Evolutionary conservation across 64 coral and sea anemone genomes (phyloP), one percentile per base, ranked within the genome.

Genomic region (Dendrophyllia cribrosa): DNA sequence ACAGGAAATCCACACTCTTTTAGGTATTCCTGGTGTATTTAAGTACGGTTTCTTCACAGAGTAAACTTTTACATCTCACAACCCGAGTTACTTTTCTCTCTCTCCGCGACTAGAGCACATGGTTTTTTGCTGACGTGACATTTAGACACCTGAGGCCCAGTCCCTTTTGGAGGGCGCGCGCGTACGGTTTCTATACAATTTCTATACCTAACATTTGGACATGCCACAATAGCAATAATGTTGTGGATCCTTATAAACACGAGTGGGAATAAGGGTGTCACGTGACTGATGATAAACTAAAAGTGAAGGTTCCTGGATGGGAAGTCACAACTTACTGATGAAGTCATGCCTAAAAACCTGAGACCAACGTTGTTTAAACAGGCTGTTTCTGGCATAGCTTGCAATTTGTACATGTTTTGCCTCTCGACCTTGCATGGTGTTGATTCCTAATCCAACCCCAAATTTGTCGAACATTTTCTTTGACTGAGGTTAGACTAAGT

Each of bases 281-380:
- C 47, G 66, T 88, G 91, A 20, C 45, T 93, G 69, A 9, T 93
- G 82, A 44, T 93, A 93, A 7, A 24, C 20, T 22, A 93, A 77
- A 7, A 93, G 46, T 48, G 91, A 93, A 9, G 91, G 91, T 43
- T 77, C 62, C 25, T 79, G 72, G 46, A 76, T 4, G 25, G 91
- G 91, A 1, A 93, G 74, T 82, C 91, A 93, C 34, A 93, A 43
- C 51, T 87, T 93, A 44, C 91, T 93, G 2, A 93, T 93, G 48
- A 62, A 70, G 44, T 93, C 83, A 93, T 93, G 91, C 26, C 72
- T 64, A 24, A 92, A 87, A 51, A 92, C 82, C 34, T 92, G 91
- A 20, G 0, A 58, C 91, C 91, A 92, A 20, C 82, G 22, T 13
- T 64, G 45, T 59, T 93, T 93, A 48, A 7, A 70, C 16, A 26